Base-by-base conservation (phyloP, 2,113 vertebrate genomes). In the Percopsis transmontana region DNA sequence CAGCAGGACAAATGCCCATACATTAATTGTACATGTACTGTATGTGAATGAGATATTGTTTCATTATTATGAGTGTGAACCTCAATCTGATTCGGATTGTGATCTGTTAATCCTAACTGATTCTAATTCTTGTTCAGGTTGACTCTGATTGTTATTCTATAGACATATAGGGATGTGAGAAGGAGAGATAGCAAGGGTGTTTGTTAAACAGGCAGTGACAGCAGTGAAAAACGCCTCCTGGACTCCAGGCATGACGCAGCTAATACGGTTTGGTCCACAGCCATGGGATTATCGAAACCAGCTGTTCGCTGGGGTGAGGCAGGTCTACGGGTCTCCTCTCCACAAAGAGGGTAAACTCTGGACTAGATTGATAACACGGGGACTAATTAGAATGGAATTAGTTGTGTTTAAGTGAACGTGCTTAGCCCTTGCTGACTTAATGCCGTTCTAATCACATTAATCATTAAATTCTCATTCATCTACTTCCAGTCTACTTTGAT, bases 181-280 rank as follows among this genome's bases (percentile, higher is more conserved):
- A 38, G 23, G 7, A 73, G n/a, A 24, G 62, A 50, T 21, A 42
- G 72, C 2, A 0, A 55, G 15, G 52, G 0, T 27, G 45, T 66
- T 69, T 62, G 74, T 74, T 64, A 19, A 71, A 67, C 55, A 72
- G 57, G 21, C 58, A 55, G 82, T 12, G 27, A 64, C 68, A 59
- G 72, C 60, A 45, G 55, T 59, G 70, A 72, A 64, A 64, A 74
- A 58, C 58, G 58, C 72, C 8, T 63, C 54, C 70, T 77, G 85
- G 82, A 79, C 51, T 79, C 59, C 69, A 27, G 70, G 57, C 44
- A 8, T 24, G 55, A 64, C 68, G 75, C 76, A 61, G 73, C 65
- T 57, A 53, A 18, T 33, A 73, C 1, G 20, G 33, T 50, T 61
- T 62, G 72, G 75, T 40, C 44, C 20, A 38, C 18, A 73, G 65